Evolutionary conservation across 2,113 vertebrate species (phyloP).

Genomic region (Amazona vittata): DNA sequence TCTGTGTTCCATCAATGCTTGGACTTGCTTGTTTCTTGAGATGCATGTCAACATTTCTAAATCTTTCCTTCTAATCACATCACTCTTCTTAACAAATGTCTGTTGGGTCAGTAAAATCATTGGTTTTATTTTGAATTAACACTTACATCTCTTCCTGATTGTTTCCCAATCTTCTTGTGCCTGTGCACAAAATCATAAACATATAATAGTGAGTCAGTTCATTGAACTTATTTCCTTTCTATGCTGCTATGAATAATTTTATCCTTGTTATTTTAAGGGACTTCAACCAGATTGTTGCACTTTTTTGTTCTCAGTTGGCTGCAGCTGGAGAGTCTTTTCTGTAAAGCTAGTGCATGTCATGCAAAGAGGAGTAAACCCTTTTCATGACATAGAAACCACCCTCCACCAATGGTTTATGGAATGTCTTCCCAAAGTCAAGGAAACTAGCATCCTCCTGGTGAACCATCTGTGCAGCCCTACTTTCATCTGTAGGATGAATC

Average conservation of each 20-base stretch:
- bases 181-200: neutral
- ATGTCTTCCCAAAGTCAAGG: neutral
- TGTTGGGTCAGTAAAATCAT: neutral
- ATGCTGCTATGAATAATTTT: neutral
- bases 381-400: neutral
- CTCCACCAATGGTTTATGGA: neutral
- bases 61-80: neutral
- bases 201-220: neutral
- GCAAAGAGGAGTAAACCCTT: neutral
- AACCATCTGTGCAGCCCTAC: neutral
- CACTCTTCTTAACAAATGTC: neutral
- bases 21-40: neutral
- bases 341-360: neutral
- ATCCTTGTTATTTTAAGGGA: neutral
- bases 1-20: neutral
- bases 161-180: neutral
- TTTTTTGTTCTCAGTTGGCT: neutral
- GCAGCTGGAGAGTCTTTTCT: neutral
- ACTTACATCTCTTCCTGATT: neutral
- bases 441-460: neutral
- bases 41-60: neutral
- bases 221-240: neutral
- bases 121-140: neutral
- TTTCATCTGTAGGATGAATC: slow-evolving; percentile 39
- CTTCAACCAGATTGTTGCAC: neutral